Conservation (phyloP, 2,113 vertebrate species). For the Pungitius pungitius region DNA sequence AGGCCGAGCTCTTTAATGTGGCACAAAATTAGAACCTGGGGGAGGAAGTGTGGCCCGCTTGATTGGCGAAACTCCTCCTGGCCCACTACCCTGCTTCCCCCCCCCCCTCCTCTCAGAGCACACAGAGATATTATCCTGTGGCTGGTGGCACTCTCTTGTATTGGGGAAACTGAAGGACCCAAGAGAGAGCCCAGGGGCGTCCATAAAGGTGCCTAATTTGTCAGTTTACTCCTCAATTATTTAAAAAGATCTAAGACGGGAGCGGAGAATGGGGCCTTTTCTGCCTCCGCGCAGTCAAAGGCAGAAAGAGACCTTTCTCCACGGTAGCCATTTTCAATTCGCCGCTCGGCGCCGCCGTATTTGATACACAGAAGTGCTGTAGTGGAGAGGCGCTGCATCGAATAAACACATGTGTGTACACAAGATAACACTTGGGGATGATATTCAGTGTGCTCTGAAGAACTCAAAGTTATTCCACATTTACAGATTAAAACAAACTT, state of each 20-base stretch:
- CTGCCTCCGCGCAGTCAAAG: conserved; percentile 66
- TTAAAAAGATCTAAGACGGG: conserved; percentile 81
- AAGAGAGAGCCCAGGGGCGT: conserved; percentile 76
- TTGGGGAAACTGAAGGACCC: conserved; percentile 70
- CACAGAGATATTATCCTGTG: conserved; percentile 80
- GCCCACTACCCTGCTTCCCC: conserved; percentile 57
- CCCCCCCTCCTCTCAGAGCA: conserved; percentile 66
- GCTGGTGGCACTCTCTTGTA: conserved; percentile 77
- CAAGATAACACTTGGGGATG: conserved; percentile 78
- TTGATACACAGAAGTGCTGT: conserved; percentile 76
- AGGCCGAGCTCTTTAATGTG: conserved; percentile 85
- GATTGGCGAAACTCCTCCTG: conserved; percentile 83
- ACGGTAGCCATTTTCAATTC: conserved; percentile 80
- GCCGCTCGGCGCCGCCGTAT: conserved; percentile 68
- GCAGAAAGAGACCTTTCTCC: conserved; percentile 79
- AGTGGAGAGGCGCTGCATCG: conserved; percentile 72
- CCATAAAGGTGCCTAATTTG: conserved; percentile 84
- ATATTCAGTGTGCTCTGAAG: conserved; percentile 64
- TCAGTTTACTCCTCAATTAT: conserved; percentile 85
- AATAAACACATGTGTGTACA: conserved; percentile 82
- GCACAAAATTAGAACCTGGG: conserved; percentile 87
- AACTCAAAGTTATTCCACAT: conserved; percentile 67
- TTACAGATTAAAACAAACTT: conserved; percentile 66
- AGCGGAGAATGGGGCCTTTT: conserved; percentile 75
- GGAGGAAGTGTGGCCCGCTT: conserved; percentile 81